These are phyloP conservation scores for Lypha dubia DNA, from an alignment of 2,888 invertebrate genomes.

Conservation along the genomic window DNA sequence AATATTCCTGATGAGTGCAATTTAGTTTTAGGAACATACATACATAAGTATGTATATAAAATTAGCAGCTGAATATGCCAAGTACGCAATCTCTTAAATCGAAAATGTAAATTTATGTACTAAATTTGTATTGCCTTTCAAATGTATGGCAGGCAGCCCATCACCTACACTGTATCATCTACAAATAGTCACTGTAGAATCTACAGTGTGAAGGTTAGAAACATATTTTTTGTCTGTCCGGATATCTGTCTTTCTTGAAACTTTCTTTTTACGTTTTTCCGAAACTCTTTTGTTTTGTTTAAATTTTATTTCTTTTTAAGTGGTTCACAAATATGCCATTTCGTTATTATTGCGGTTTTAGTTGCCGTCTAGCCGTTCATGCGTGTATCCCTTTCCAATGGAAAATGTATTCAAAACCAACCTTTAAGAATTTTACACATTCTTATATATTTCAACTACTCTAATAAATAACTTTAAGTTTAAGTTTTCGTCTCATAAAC, in stretches of 20 bases:
- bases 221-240: background rate
- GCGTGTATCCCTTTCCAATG: background rate
- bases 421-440: background rate
- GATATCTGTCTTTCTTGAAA: background rate
- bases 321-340: background rate
- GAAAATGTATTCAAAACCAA: background rate
- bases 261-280: background rate
- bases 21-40: too few species aligned
- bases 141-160: too few species aligned
- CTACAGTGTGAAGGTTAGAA: too few species aligned
- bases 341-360: background rate
- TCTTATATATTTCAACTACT: background rate
- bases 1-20: too few species aligned
- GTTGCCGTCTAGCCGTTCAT: background rate
- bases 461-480: background rate
- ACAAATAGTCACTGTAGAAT: too few species aligned
- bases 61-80: too few species aligned
- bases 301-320: background rate
- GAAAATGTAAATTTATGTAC: too few species aligned
- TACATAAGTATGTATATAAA: too few species aligned
- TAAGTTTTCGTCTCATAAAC: background rate
- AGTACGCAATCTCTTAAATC: too few species aligned
- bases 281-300: background rate
- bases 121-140: too few species aligned
- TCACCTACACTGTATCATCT: too few species aligned